Conservation (phyloP, 2,797 vertebrate genomes). For the Melanotaenia pygmaea region DNA sequence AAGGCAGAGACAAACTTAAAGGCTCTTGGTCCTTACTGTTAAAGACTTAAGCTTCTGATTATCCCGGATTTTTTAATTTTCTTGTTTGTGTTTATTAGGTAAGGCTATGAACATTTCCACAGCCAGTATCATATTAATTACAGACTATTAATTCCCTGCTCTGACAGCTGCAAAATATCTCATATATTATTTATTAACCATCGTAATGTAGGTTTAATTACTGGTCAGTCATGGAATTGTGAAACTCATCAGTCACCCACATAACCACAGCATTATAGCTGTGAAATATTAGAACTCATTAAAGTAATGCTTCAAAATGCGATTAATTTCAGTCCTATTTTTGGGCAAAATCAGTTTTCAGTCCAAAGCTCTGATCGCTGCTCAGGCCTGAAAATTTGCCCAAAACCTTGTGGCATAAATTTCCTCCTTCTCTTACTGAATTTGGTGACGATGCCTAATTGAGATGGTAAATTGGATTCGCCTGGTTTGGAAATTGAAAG, state of each 20-base stretch:
- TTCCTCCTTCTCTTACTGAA: constrained; percentile 7
- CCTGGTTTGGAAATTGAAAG: neutral
- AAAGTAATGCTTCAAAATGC: constrained; percentile 69
- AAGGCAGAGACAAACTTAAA: constrained; percentile 35
- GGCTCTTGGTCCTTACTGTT: constrained; percentile 17
- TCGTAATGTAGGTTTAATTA: constrained; percentile 64
- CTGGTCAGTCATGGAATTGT: constrained; percentile 61
- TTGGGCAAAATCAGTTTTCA: constrained; percentile 56
- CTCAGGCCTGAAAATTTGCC: constrained; percentile 11
- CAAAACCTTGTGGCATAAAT: neutral
- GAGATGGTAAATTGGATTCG: constrained; percentile 15
- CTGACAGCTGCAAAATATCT: constrained; percentile 47
- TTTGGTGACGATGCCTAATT: constrained; percentile 24
- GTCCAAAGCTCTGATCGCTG: constrained; percentile 38
- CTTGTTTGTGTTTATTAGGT: constrained; percentile 2
- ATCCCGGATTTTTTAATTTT: constrained; percentile 7
- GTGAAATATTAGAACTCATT: constrained; percentile 71
- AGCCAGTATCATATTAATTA: constrained; percentile 20
- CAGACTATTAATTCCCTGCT: constrained; percentile 27
- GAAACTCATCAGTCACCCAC: constrained; percentile 60
- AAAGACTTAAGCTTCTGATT: constrained; percentile 15
- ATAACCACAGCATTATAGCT: constrained; percentile 49
- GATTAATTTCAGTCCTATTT: constrained; percentile 59
- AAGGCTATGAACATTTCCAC: constrained; percentile 20
- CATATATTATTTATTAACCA: constrained; percentile 52